These are phyloP conservation scores for Ectemnius continuus DNA, from an alignment of 2,888 invertebrate genomes.

Conservation along the genomic window DNA sequence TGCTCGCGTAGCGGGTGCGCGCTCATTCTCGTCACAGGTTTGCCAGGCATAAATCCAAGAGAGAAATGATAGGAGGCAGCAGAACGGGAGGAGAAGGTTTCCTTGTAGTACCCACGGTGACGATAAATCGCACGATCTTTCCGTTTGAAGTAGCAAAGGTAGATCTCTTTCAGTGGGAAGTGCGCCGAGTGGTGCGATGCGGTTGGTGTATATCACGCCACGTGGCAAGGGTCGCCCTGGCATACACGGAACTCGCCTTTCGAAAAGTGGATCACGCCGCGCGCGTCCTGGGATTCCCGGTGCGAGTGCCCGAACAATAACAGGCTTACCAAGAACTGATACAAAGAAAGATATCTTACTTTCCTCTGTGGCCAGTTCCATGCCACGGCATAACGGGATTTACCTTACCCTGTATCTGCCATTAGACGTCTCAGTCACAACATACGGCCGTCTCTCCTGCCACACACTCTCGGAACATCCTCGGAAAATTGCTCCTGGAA, in stretches of 20 bases:
- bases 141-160: constrained; percentile 1
- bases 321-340: constrained; percentile 28
- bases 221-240: background rate
- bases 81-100: background rate
- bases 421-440: constrained; percentile 7
- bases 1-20: background rate
- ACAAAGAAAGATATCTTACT: constrained; percentile 31
- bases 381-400: constrained; percentile 8
- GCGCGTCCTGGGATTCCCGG: constrained; percentile 45
- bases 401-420: background rate
- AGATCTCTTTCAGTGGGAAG: constrained; percentile 8
- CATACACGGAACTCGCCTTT: constrained; percentile 54
- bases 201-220: constrained; percentile 23
- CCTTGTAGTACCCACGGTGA: background rate
- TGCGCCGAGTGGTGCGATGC: constrained; percentile 31
- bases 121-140: constrained; percentile 40
- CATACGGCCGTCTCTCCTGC: too few relatives aligned
- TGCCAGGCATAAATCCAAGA: background rate
- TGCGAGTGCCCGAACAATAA: constrained; percentile 36
- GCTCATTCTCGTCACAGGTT: background rate
- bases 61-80: background rate
- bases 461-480: too few relatives aligned
- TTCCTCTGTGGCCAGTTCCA: constrained; percentile 28
- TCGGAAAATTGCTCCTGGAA: constrained; percentile 9
- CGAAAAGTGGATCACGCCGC: constrained; percentile 37